Evolutionary conservation across 2,113 vertebrate species (phyloP).

Genomic region (Ranitomeya variabilis): DNA sequence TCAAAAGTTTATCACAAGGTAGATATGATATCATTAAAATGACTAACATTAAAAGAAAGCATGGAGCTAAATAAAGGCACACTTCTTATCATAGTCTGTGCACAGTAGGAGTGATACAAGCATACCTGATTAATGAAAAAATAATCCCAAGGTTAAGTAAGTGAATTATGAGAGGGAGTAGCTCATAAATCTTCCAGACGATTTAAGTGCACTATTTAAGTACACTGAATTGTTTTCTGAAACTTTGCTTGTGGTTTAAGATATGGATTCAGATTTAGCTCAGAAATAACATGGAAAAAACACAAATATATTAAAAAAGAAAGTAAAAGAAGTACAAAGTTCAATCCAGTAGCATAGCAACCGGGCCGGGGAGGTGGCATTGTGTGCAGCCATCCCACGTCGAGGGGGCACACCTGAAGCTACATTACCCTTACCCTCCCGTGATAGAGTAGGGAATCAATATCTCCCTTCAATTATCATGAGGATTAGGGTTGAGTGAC

Average conservation of each 20-base stretch:
- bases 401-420: too few species aligned
- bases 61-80: neutral
- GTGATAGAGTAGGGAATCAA: too few species aligned
- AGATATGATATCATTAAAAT: slow-evolving; percentile 5
- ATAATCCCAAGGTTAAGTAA: slow-evolving; percentile 51
- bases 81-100: neutral
- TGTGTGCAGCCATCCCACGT: too few species aligned
- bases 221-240: slow-evolving; percentile 12
- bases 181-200: slow-evolving; percentile 37
- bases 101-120: slow-evolving; percentile 51
- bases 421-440: too few species aligned
- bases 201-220: slow-evolving; percentile 39
- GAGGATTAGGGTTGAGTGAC: too few species aligned
- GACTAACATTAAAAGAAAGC: slow-evolving; percentile 9
- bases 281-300: neutral
- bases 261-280: neutral
- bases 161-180: slow-evolving; percentile 41
- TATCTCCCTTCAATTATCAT: too few species aligned
- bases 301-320: neutral
- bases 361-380: too few species aligned
- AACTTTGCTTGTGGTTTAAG: slow-evolving; percentile 1
- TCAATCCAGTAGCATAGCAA: too few species aligned
- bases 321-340: too few species aligned
- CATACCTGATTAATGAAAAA: slow-evolving; percentile 46
- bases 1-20: neutral